Conservation (phyloP, 2,113 vertebrate genomes). For the Gymnogyps californianus region DNA sequence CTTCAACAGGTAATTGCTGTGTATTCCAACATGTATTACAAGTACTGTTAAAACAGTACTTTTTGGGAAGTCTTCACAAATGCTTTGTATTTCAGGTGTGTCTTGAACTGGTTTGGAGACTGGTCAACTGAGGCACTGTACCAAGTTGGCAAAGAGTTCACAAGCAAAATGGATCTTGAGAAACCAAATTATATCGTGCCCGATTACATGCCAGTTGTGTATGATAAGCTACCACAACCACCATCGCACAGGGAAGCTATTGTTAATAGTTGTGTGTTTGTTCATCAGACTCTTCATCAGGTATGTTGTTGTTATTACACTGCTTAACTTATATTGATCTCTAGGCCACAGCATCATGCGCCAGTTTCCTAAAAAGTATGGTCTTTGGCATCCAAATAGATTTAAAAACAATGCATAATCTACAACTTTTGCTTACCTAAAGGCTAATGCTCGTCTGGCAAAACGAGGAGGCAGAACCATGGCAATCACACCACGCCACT, state of each 20-base stretch:
- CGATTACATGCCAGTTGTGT: slow-evolving; percentile 96
- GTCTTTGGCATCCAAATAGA: neutral
- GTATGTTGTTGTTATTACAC: slow-evolving; percentile 46
- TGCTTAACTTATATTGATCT: neutral
- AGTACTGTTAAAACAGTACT: neutral
- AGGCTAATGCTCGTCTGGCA: slow-evolving; percentile 94
- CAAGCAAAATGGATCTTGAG: slow-evolving; percentile 98
- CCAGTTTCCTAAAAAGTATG: neutral
- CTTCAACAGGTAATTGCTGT: slow-evolving; percentile 88
- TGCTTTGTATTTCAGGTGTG: slow-evolving; percentile 77
- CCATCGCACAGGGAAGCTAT: slow-evolving; percentile 94
- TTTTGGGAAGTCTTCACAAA: neutral
- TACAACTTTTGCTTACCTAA: neutral
- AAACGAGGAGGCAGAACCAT: slow-evolving; percentile 95
- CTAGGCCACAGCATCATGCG: neutral
- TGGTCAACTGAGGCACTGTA: slow-evolving; percentile 98
- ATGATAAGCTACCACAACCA: slow-evolving; percentile 91
- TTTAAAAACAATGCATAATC: neutral
- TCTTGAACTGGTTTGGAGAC: slow-evolving; percentile 99
- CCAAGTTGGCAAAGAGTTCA: slow-evolving; percentile 98
- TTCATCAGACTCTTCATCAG: slow-evolving; percentile 97
- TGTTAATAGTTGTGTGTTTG: slow-evolving; percentile 96
- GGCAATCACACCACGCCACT: slow-evolving; percentile 98
- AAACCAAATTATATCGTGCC: slow-evolving; percentile 97
- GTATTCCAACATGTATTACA: neutral